Base-by-base conservation (phyloP, 2,113 vertebrate genomes). In the Jacana jacana region DNA sequence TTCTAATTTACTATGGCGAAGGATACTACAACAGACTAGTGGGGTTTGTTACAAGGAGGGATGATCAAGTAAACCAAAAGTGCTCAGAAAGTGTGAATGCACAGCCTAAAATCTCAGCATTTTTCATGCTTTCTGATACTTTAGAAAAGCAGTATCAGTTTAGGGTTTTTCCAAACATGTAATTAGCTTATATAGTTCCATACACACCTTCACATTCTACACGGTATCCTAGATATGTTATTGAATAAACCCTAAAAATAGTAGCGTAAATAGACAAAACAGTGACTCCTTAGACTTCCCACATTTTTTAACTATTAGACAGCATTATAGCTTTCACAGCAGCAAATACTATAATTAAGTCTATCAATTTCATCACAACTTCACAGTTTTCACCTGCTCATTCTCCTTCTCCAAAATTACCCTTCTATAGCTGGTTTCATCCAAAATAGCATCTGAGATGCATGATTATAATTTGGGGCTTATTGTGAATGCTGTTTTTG, bases 281-380 rank as follows among this genome's bases (percentile, higher is more conserved):
- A 85, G 79, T 55, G 90, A 77, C 31, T 91, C 37, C 20, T 57
- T 51, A 42, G 22, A 83, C 83, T 91, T 91, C 44, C 72, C 80
- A 91, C 72, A 76, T 83, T 86, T 94, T 89, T 94, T 71, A 86
- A 76, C 77, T 77, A 92, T 90, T 82, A 95, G 49, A 77, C 51
- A 81, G 54, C 57, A 88, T 76, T 91, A 68, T 10, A 80, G 48
- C 33, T 86, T 82, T 84, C 77, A 80, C 37, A 91, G 58, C 77
- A 91, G 88, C 30, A 87, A 93, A 95, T 60, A 51, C 46, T 87
- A 30, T 91, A 87, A 91, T 95, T 93, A 95, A 72, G 44, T 65
- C 88, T 81, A 91, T 87, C 77, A 71, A 77, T 95, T 91, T 80
- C 64, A 88, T 91, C 89, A 80, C 40, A 92, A 66, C 33, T 72